Conservation (phyloP, 1,140 invertebrate species). For the Arctopsyche grandis region DNA sequence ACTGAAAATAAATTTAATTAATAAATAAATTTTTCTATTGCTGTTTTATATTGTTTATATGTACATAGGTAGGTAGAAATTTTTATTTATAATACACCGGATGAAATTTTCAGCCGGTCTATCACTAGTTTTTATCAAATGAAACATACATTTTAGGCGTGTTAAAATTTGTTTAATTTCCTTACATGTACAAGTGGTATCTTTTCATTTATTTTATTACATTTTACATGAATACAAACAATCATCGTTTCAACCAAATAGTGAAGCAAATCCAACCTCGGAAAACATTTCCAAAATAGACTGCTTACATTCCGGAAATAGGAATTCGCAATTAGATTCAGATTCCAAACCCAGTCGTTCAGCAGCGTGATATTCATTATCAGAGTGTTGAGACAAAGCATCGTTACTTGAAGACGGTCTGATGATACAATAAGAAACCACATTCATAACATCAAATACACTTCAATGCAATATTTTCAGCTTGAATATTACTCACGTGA, state of each 20-base stretch:
- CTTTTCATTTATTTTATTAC: too few relatives aligned
- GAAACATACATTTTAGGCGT: too few relatives aligned
- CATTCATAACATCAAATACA: neutral
- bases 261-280: conserved; percentile 59
- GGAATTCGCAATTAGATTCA: conserved; percentile 66
- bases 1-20: too few relatives aligned
- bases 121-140: too few relatives aligned
- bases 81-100: too few relatives aligned
- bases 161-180: too few relatives aligned
- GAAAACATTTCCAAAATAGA: conserved; percentile 73
- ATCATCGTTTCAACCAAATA: conserved; percentile 36
- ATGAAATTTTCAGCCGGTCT: too few relatives aligned
- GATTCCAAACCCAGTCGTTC: conserved; percentile 72
- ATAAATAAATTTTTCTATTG: too few relatives aligned
- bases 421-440: conserved; percentile 38
- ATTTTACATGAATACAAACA: neutral
- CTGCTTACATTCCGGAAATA: conserved; percentile 73
- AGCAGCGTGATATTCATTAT: conserved; percentile 77
- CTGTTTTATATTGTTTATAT: too few relatives aligned
- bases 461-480: too few relatives aligned
- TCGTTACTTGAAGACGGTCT: conserved; percentile 75
- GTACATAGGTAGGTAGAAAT: too few relatives aligned
- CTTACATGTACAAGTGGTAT: too few relatives aligned
- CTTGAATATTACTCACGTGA: conserved; percentile 78
- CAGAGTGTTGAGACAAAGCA: conserved; percentile 69